Evolutionary conservation across 2,797 vertebrate species (phyloP), one percentile per base, ranked within the genome.

Genomic region (Darevskia mixta): DNA sequence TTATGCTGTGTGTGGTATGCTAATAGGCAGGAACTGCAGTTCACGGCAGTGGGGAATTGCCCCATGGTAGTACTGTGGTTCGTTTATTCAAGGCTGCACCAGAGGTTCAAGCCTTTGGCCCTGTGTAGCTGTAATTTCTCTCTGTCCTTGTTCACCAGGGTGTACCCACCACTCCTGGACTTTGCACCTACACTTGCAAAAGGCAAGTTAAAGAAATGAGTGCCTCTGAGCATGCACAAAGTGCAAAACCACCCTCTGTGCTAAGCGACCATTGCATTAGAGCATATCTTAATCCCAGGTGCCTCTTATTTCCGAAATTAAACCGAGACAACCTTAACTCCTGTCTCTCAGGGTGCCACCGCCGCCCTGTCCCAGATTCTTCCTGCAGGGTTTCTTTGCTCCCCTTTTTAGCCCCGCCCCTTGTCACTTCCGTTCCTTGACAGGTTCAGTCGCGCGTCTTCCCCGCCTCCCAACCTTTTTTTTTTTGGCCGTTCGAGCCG

Each of bases 331-430:
- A 5, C 76, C 71, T 11, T 55, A 55, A 55, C 49, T n/a, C 27
- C 66, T 29, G 81, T 64, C 18, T 7, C 35, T 15, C 8, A 4
- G 4, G 35, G 23, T 5, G 80, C 83, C 2, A 11, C 27, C 20
- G 18, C 45, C 29, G 0, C 0, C 35, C 15, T 23, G 7, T 23
- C 20, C 29, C 18, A 10, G 45, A 9, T 8, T 15, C 49, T 27
- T 72, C 3, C 20, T 18, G 3, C 32, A 2, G 1, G 0, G 2
- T 43, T 25, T 1, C 18, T 0, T 55, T 2, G 45, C 6, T 2
- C 8, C 2, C 45, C 15, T 1, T 15, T 35, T 45, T n/a, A 1
- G 18, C 64, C 67, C 73, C 38, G 82, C 83, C 66, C 27, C 41
- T 23, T 18, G 73, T 43, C 66, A 11, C 3, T 76, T 79, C 69